These are phyloP conservation scores for Olivierus martensii DNA, from an alignment of 1,140 invertebrate species.

Conservation along the genomic window DNA sequence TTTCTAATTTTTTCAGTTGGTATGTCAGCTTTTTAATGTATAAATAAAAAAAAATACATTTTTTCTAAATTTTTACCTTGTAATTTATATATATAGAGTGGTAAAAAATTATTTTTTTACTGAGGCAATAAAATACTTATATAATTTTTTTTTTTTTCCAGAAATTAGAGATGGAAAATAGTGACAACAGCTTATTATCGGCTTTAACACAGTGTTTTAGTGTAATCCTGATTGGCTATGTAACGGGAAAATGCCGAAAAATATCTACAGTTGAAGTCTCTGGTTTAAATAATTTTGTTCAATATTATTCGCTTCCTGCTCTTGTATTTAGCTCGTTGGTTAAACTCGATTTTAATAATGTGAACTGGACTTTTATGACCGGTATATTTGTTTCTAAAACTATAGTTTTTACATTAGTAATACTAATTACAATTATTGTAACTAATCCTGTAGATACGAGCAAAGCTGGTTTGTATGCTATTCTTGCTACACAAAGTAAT, in stretches of 20 bases:
- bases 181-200: constrained; percentile 31
- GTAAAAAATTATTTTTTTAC: too few species aligned
- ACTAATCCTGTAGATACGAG: constrained; percentile 63
- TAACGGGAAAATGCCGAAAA: constrained; percentile 12
- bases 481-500: constrained; percentile 94
- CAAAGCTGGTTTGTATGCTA: constrained; percentile 76
- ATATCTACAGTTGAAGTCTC: constrained; percentile 6
- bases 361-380: constrained; percentile 74
- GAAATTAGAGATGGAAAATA: too few species aligned
- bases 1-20: too few species aligned
- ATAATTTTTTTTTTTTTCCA: too few species aligned
- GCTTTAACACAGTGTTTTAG: constrained; percentile 81
- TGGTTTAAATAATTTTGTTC: constrained; percentile 43
- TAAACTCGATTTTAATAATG: constrained; percentile 56
- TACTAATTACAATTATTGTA: constrained; percentile 59
- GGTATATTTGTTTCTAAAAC: constrained; percentile 74
- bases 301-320: constrained; percentile 80
- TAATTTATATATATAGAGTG: too few species aligned
- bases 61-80: too few species aligned
- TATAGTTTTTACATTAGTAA: constrained; percentile 67
- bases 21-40: too few species aligned
- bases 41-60: too few species aligned
- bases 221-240: constrained; percentile 76
- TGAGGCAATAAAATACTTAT: too few species aligned
- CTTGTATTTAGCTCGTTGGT: constrained; percentile 84